These are phyloP conservation scores for Cryptoblepharus egeriae DNA, from an alignment of 2,797 vertebrate genomes.

Conservation along the genomic window DNA sequence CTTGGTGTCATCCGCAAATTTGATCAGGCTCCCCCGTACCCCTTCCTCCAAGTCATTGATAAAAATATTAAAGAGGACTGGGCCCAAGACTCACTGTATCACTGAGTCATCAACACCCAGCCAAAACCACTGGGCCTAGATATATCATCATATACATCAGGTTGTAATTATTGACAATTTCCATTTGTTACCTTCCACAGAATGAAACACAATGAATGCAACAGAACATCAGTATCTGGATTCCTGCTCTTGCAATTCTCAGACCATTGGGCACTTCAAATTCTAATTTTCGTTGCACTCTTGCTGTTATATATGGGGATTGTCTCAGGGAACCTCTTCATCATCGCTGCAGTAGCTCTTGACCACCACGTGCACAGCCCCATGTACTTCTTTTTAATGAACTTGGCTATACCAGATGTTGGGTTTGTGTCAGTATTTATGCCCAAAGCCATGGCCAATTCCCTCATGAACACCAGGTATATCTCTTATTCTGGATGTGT, in stretches of 20 bases:
- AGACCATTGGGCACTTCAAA: neutral
- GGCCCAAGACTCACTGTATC: too few species aligned
- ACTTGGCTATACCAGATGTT: neutral
- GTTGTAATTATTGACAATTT: too few species aligned
- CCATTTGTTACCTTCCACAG: too few species aligned
- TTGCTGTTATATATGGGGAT: neutral
- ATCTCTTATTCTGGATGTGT: too few species aligned
- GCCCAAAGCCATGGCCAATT: neutral
- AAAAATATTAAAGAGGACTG: too few species aligned
- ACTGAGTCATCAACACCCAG: too few species aligned
- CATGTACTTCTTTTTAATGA: neutral
- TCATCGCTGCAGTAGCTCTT: conserved; percentile 5
- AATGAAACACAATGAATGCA: neutral
- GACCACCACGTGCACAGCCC: too few species aligned
- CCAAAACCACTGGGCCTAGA: too few species aligned
- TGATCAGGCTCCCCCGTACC: too few species aligned
- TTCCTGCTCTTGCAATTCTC: conserved; percentile 23
- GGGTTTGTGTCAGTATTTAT: neutral
- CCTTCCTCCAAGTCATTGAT: too few species aligned
- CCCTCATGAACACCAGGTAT: neutral
- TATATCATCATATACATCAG: too few species aligned
- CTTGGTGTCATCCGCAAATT: too few species aligned
- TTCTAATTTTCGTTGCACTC: neutral
- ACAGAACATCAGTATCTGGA: neutral
- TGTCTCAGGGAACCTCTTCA: conserved; percentile 18